Percentiles rank a stretch among this genome's conserved stretches.
Evolutionary conservation across 2,113 vertebrate species (phyloP).

Genomic region (Neoarius graeffei): DNA sequence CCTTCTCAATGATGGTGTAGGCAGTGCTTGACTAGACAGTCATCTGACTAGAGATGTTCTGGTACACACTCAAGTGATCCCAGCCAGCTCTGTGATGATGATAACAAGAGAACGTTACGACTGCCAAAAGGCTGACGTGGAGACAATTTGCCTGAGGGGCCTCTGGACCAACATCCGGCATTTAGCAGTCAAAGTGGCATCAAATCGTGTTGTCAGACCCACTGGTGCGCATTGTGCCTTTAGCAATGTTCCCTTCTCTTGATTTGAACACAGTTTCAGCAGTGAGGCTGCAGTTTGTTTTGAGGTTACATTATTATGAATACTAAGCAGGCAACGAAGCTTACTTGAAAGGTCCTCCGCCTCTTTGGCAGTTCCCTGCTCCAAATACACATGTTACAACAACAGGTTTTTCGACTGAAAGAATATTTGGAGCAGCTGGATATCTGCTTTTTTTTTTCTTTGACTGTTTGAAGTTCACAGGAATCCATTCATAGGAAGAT

Average conservation of each 20-base stretch:
- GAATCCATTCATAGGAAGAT: neutral
- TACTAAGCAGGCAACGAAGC: conserved; percentile 47
- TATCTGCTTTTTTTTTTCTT: conserved; percentile 30
- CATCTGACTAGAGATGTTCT: neutral
- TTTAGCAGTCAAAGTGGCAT: conserved; percentile 45
- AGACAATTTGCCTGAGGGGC: conserved; percentile 56
- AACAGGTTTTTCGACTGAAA: neutral
- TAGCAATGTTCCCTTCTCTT: conserved; percentile 32
- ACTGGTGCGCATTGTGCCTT: conserved; percentile 28
- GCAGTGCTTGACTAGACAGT: neutral
- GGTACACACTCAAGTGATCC: neutral
- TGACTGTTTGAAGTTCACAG: conserved; percentile 27
- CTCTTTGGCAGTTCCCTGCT: conserved; percentile 26
- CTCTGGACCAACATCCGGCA: conserved; percentile 47
- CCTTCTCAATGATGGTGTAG: neutral
- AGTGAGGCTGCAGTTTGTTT: conserved; percentile 22
- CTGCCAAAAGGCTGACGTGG: conserved; percentile 63
- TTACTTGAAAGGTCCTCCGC: conserved; percentile 7
- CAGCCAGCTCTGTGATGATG: conserved; percentile 58
- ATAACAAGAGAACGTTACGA: conserved; percentile 59
- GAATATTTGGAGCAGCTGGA: conserved; percentile 28
- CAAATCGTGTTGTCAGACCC: conserved; percentile 21
- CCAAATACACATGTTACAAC: conserved; percentile 27
- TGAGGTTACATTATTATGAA: conserved; percentile 35
- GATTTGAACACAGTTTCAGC: conserved; percentile 26